phyloP scores from a whole-genome alignment of 2,113 vertebrate genomes.

The Heterotilapia buettikoferi region DNA sequence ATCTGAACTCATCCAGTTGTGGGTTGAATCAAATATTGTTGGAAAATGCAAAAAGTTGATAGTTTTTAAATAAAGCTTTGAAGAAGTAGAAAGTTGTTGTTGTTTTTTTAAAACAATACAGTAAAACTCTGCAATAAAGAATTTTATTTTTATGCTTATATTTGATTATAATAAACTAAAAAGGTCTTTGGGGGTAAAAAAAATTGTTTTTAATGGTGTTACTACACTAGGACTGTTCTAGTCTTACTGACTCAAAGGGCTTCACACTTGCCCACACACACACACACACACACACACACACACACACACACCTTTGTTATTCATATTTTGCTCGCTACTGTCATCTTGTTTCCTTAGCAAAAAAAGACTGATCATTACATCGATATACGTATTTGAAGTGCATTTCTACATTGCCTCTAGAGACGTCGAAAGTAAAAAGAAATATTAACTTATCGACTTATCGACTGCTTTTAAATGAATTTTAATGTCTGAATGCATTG shows the following conservation, averaged over 20 bases:
- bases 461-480: neutral
- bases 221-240: neutral
- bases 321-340: fast-evolving
- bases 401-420: neutral
- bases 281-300: fast-evolving
- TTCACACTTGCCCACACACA: neutral
- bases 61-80: neutral
- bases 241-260: neutral
- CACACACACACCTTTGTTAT: neutral
- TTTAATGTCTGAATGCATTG: neutral
- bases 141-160: neutral
- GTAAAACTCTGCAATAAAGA: neutral
- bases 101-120: neutral
- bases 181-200: neutral
- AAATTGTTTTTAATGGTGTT: neutral
- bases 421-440: neutral
- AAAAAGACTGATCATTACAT: neutral
- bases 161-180: neutral
- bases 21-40: neutral
- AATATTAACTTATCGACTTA: neutral
- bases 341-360: neutral
- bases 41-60: neutral
- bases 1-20: neutral
- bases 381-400: neutral
- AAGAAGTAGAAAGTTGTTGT: neutral